A percentile compares a stretch with the other conserved stretches of the same genome.
Evolutionary conservation across 2,797 vertebrate genomes (phyloP).

Genomic region (Dendrocincla fuliginosa): DNA sequence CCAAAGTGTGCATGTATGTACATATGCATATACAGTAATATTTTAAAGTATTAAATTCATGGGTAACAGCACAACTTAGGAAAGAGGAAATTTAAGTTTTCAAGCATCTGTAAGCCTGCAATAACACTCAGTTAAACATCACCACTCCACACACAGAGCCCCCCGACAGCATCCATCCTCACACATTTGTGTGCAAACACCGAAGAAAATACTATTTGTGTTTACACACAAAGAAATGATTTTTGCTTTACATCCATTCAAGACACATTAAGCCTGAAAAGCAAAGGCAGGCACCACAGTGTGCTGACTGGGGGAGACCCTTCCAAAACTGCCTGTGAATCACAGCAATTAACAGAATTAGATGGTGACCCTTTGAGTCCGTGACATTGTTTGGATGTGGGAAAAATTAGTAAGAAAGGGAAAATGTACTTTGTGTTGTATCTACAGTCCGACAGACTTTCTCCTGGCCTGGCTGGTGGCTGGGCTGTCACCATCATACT

Average conservation of each 20-base stretch:
- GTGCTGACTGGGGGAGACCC: neutral
- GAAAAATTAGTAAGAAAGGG: neutral
- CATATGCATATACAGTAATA: neutral
- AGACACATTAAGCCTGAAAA: neutral
- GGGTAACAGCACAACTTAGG: neutral
- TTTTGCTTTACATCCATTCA: neutral
- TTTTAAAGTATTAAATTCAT: neutral
- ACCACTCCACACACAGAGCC: neutral
- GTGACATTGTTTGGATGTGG: neutral
- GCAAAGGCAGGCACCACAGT: neutral
- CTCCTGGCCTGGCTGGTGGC: neutral
- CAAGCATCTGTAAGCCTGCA: neutral
- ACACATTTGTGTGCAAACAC: neutral
- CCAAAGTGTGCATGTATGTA: neutral
- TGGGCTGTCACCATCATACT: neutral
- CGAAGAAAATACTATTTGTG: neutral
- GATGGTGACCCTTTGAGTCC: neutral
- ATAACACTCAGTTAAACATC: neutral
- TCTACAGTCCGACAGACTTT: neutral
- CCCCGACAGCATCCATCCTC: neutral
- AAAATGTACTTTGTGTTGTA: neutral
- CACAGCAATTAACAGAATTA: neutral
- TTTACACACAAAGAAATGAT: neutral
- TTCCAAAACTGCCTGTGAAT: neutral
- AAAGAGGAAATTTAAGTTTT: neutral